Percentiles rank a stretch among this genome's conserved stretches.
Conservation (phyloP, 2,113 vertebrate genomes). For the Zosterops borbonicus region DNA sequence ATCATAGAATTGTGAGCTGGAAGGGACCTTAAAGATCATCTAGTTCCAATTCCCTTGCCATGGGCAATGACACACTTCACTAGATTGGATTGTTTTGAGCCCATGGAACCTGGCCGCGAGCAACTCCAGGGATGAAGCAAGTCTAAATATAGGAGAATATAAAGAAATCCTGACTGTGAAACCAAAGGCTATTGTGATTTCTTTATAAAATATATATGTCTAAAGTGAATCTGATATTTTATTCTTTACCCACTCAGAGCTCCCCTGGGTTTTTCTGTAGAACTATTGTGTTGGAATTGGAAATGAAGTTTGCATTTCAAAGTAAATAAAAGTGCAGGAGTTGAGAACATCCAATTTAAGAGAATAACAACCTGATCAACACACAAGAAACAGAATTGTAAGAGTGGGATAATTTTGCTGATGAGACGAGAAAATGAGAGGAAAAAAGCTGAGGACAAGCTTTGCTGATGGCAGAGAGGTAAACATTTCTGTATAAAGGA, state of each 20-base stretch:
- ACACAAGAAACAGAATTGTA: background rate
- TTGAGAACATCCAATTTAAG: slow-evolving; percentile 10
- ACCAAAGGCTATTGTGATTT: background rate
- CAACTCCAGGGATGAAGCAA: background rate
- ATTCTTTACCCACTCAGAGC: background rate
- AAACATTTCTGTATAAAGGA: background rate
- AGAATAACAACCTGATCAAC: background rate
- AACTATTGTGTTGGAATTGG: background rate
- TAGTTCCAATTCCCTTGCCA: background rate
- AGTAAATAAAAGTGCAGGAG: background rate
- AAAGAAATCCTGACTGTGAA: background rate
- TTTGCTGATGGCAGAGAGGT: background rate
- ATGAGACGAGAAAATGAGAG: background rate
- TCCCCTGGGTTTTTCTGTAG: background rate
- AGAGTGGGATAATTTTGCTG: background rate
- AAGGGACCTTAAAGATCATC: background rate
- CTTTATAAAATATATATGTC: background rate
- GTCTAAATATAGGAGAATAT: background rate
- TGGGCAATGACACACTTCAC: background rate
- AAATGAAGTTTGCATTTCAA: background rate
- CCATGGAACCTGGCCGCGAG: background rate
- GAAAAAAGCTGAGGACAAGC: background rate
- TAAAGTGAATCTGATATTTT: background rate
- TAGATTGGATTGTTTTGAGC: background rate
- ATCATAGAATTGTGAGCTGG: background rate